Base-by-base conservation (phyloP, 2,797 vertebrate species). In the Coregonus sp. region DNA sequence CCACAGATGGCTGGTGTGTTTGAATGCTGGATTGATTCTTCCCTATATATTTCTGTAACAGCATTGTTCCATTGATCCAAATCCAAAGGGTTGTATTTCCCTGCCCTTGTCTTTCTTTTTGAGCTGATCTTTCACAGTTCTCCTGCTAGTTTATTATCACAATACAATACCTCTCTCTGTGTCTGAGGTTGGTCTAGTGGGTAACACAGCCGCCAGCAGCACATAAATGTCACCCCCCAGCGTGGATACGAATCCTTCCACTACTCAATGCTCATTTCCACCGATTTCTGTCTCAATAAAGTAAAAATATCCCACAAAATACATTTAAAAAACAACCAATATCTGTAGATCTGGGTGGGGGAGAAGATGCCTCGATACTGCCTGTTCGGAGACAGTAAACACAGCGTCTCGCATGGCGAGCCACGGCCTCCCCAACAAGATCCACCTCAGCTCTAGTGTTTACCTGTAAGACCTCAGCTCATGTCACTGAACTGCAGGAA, bases 301-400 rank as follows among this genome's bases (percentile, higher is more conserved):
- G 9, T 47, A 47, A 12, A 47, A 47, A 12, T 47, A 47, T 47
- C 40, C 9, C 40, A 47, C 40, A 12, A 47, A 47, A 47, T 47
- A 47, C 11, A 47, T 47, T 12, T 11, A 4, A 54, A 54, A 18
- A 54, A 54, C 52, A 18, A 54, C 15, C 14, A 54, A 25, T 65
- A 29, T 12, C 59, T 61, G 2, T 83, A 93, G 93, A 94, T 94
- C 78, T 89, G 93, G 86, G 94, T 95, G 71, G 90, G 93, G 72
- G 93, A 96, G 79, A 95, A 95, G 89, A 95, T 94, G 93, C 92
- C 89, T n/a, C 89, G 93, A 33, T 95, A 94, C 54, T 95, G 92
- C 80, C 80, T 95, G 75, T 95, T 95, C 87, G 91, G 94, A 73
- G 93, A 94, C 92, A 0, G 93, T 94, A 81, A 95, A 95, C 35